Conservation (phyloP, 1,140 invertebrate genomes). For the Kradibia gibbosae region DNA sequence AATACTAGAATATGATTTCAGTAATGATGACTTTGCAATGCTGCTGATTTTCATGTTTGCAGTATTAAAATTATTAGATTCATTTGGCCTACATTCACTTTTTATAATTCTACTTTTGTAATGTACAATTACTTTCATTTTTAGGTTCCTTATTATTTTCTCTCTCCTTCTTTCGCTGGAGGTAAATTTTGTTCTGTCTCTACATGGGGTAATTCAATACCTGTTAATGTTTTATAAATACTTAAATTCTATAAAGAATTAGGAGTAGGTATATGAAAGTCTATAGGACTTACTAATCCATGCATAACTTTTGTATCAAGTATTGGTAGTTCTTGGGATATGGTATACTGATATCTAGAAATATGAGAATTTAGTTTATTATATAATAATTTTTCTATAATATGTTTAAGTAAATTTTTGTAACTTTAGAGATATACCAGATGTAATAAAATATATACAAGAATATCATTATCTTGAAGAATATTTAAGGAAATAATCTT, state of each 20-base stretch:
- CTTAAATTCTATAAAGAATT: slow-evolving; percentile 75
- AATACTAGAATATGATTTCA: slow-evolving; percentile 49
- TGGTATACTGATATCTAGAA: slow-evolving; percentile 79
- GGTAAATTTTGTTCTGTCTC: slow-evolving; percentile 74
- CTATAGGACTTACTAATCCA: slow-evolving; percentile 79
- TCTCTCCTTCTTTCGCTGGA: slow-evolving; percentile 78
- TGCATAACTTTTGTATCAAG: slow-evolving; percentile 80
- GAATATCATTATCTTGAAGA: not conserved
- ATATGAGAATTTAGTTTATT: slow-evolving; percentile 34
- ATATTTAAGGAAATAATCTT: not conserved
- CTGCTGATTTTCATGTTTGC: slow-evolving; percentile 12
- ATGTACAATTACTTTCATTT: slow-evolving; percentile 77
- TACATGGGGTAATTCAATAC: slow-evolving; percentile 56
- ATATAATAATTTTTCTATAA: not conserved
- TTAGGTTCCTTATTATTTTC: slow-evolving; percentile 78
- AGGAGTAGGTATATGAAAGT: slow-evolving; percentile 74
- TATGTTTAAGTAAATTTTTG: not conserved
- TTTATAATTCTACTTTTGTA: slow-evolving; percentile 62
- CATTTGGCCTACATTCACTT: slow-evolving; percentile 5
- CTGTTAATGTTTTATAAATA: slow-evolving; percentile 55
- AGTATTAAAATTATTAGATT: slow-evolving; percentile 7
- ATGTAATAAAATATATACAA: not conserved
- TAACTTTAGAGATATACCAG: not conserved
- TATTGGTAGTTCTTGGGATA: slow-evolving; percentile 76
- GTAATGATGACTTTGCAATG: slow-evolving; percentile 23